Base-by-base conservation (phyloP, 2,888 invertebrate species). In the Sturmia bella region DNA sequence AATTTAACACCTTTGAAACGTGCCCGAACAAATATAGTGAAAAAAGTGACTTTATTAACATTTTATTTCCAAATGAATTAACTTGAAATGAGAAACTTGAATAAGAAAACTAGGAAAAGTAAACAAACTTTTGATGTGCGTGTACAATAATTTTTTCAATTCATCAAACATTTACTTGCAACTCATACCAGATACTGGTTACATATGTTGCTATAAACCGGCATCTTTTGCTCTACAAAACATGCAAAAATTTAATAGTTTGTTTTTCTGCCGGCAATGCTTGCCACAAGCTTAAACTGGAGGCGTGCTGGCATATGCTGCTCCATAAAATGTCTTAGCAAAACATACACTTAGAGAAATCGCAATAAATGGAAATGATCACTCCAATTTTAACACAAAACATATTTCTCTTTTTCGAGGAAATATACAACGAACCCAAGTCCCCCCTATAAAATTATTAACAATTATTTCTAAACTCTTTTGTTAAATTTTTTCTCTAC, bases 1-100 rank as follows among this genome's bases (percentile, higher is more conserved):
- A 56, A 72, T 72, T 72, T 56, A 72, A 76, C 76, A 80, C 72
- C 76, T 76, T 69, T 9, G 37, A 61, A 68, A 66, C 45, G 56
- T 59, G 57, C 12, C 64, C 32, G 3, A 4, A 48, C 2, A 21
- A 43, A 68, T 41, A 15, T 48, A 15, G 12, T 45, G 39, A 24
- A 63, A 43, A 1, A 39, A 24, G 17, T 11, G 37, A 45, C 45
- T 50, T n/a, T 17, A 56, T 56, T 54, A 48, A 48, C 24, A 39
- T 66, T 48, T 27, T 48, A 27, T 48, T 68, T 66, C 24, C 48
- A 66, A 59, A 66, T 50, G 57, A 66, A 75, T 57, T 66, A 66
- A 66, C 41, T 73, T 27, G 1, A 17, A 17, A 13, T 27, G 43
- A 27, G 7, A 7, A 45, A 50, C 1, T 4, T 19, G 21, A 27